Evolutionary conservation across 1,140 invertebrate species (phyloP).

Genomic region (Calliopsis andreniformis): DNA sequence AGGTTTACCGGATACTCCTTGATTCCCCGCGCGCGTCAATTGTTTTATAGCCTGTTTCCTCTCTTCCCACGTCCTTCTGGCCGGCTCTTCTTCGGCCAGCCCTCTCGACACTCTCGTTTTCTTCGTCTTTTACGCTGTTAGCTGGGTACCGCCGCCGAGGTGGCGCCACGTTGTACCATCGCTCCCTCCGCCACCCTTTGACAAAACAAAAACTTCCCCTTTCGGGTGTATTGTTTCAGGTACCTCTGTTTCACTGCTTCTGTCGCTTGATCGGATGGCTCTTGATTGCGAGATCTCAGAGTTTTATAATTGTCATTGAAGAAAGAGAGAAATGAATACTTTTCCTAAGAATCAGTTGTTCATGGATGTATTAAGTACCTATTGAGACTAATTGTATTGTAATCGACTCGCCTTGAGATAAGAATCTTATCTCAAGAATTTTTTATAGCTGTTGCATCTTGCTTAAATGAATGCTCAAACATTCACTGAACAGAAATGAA

Average conservation of each 20-base stretch:
- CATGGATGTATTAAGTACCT: too few species aligned
- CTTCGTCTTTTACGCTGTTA: conserved; percentile 34
- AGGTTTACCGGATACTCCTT: conserved; percentile 60
- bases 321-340: neutral
- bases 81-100: neutral
- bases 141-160: conserved; percentile 42
- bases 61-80: conserved; percentile 5
- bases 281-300: neutral
- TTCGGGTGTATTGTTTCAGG: conserved; percentile 15
- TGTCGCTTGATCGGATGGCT: neutral
- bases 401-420: too few species aligned
- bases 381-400: too few species aligned
- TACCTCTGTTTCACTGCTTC: conserved; percentile 8
- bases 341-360: too few species aligned
- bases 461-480: too few species aligned
- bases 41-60: conserved; percentile 65
- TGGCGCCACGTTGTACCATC: conserved; percentile 52
- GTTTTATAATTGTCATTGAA: neutral
- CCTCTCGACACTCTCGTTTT: conserved; percentile 39
- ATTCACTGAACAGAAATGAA: too few species aligned
- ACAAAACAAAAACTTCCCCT: conserved; percentile 24
- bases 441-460: too few species aligned
- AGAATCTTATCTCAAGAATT: too few species aligned
- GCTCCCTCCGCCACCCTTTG: neutral
- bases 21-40: conserved; percentile 57